These are phyloP conservation scores for Drosophila antonietae DNA, from an alignment of 2,888 invertebrate species.

Conservation along the genomic window DNA sequence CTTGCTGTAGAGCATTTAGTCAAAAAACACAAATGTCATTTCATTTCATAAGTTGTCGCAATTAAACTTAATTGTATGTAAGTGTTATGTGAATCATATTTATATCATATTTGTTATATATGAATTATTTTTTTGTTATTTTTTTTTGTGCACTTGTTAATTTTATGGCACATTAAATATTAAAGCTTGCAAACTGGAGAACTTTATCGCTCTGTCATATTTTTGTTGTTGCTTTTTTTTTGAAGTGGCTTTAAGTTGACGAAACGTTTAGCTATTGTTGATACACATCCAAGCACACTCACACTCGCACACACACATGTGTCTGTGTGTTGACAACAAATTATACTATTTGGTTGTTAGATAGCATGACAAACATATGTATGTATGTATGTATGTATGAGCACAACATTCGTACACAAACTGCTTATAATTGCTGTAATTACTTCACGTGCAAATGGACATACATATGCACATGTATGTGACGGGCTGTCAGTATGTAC, in stretches of 20 bases:
- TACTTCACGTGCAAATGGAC: conserved; percentile 21
- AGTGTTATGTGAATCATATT: conserved; percentile 4
- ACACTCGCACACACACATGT: not conserved
- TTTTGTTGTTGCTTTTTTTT: not conserved
- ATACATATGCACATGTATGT: not conserved
- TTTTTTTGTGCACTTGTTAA: conserved; percentile 4
- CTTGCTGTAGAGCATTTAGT: not conserved
- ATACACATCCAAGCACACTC: not conserved
- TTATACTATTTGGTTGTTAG: conserved; percentile 12
- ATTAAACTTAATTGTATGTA: conserved; percentile 12
- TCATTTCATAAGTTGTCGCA: not conserved
- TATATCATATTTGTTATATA: not conserved
- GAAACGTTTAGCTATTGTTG: conserved; percentile 11
- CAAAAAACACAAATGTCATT: not conserved
- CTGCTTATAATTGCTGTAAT: conserved; percentile 52
- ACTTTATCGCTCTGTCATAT: conserved; percentile 13
- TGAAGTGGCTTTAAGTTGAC: conserved; percentile 1
- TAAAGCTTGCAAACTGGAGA: conserved; percentile 2
- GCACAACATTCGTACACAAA: conserved; percentile 18
- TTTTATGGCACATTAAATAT: conserved; percentile 1
- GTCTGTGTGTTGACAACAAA: conserved; percentile 15
- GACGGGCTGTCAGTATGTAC: not conserved
- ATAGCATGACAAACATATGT: conserved; percentile 24
- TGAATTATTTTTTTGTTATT: not conserved
- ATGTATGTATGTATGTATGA: not conserved